phyloP scores from a whole-genome alignment of 92 coral and sea anemone genomes.

The Porites cylindrica region DNA sequence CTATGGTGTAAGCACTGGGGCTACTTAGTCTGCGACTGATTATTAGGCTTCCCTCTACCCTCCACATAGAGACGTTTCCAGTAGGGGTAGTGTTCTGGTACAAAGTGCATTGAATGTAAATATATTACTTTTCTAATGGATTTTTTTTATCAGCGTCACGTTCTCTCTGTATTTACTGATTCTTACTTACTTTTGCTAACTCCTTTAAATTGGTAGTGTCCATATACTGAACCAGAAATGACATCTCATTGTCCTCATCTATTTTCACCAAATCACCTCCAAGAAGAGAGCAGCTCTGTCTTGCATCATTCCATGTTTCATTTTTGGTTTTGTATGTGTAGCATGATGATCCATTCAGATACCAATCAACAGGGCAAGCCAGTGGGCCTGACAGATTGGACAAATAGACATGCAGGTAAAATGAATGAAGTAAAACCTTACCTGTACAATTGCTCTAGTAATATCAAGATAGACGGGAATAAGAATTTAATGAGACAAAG shows the following conservation, averaged over 20 bases:
- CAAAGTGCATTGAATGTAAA: too few species aligned
- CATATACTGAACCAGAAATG: not conserved
- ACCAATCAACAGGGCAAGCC: conserved; percentile 71
- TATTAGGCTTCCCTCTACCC: too few species aligned
- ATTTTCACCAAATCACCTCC: conserved; percentile 75
- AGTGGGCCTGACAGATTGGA: conserved; percentile 41
- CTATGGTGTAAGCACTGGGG: too few species aligned
- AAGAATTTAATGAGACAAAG: too few species aligned
- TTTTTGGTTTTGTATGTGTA: conserved; percentile 43
- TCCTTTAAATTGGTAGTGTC: not conserved
- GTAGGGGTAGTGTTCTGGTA: too few species aligned
- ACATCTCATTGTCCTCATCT: conserved; percentile 63
- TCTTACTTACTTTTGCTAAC: not conserved
- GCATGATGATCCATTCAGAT: conserved; percentile 63
- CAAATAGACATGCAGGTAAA: not conserved
- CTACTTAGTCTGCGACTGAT: too few species aligned
- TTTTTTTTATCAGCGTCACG: too few species aligned
- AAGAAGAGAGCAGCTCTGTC: conserved; percentile 58
- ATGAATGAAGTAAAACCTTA: not conserved
- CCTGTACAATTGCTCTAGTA: not conserved
- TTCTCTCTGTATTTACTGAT: too few species aligned
- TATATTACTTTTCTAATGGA: too few species aligned
- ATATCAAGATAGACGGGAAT: too few species aligned
- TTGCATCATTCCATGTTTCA: conserved; percentile 59
- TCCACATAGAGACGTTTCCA: too few species aligned